A percentile compares a stretch with the other conserved stretches of the same genome.
Evolutionary conservation across 2,797 vertebrate species (phyloP).

Genomic region (Phaenicophaeus curvirostris): DNA sequence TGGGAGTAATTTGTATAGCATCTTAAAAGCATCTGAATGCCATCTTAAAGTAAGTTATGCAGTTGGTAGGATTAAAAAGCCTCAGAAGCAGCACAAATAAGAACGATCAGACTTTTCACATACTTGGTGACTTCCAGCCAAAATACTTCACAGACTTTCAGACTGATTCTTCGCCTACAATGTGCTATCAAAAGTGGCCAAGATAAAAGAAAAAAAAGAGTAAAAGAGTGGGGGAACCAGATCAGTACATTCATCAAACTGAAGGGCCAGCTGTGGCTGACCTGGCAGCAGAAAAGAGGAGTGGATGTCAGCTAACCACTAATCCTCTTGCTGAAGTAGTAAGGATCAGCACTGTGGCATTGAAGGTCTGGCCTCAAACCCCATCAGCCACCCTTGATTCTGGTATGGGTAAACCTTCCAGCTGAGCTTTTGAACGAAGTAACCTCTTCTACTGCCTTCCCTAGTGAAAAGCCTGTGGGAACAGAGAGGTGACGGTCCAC

Average conservation of each 20-base stretch:
- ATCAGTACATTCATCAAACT: not conserved
- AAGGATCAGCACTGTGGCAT: not conserved
- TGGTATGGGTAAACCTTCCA: not conserved
- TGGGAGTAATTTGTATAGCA: not conserved
- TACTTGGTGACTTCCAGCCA: not conserved
- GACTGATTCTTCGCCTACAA: not conserved
- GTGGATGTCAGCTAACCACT: not conserved
- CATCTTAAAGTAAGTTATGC: not conserved
- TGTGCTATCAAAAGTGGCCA: not conserved
- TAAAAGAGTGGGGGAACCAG: not conserved
- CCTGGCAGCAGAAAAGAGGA: not conserved
- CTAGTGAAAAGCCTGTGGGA: not conserved
- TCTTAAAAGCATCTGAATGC: not conserved
- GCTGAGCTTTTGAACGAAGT: not conserved
- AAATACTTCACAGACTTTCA: not conserved
- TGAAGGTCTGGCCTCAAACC: not conserved
- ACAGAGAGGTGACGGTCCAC: not conserved
- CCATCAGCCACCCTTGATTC: not conserved
- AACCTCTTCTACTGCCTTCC: not conserved
- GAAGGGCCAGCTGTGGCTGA: not conserved
- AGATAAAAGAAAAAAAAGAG: not conserved
- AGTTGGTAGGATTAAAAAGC: not conserved
- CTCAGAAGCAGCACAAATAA: not conserved
- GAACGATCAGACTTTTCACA: not conserved
- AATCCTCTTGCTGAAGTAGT: not conserved